A percentile compares a stretch with the other conserved stretches of the same genome.
These are phyloP conservation scores for Pseudonaja textilis DNA, from an alignment of 2,113 vertebrate species.

Conservation along the genomic window DNA sequence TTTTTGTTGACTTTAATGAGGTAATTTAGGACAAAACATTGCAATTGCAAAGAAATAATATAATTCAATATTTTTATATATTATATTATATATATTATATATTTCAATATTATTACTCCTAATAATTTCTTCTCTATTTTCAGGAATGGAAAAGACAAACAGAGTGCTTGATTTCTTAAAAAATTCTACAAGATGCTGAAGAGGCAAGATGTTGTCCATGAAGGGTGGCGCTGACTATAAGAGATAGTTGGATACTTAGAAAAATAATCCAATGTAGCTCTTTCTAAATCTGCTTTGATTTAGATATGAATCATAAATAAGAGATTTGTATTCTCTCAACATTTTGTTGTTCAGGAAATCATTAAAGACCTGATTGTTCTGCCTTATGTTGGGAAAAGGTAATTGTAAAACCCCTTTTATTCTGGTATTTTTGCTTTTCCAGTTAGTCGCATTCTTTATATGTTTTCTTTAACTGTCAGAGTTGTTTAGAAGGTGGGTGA, in stretches of 20 bases:
- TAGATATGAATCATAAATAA: background rate
- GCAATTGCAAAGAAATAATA: constrained; percentile 3
- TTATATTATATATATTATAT: no score
- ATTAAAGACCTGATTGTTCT: background rate
- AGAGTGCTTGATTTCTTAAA: background rate
- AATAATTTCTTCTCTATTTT: background rate
- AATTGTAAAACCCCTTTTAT: background rate
- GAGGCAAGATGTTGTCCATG: background rate
- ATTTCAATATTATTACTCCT: background rate
- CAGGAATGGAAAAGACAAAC: background rate
- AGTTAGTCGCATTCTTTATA: background rate
- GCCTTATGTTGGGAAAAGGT: background rate
- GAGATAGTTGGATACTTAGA: background rate
- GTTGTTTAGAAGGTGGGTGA: background rate
- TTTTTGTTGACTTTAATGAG: background rate
- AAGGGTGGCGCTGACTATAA: background rate
- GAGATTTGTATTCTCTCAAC: background rate
- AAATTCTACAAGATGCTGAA: background rate
- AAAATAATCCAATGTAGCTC: background rate
- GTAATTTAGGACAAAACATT: background rate
- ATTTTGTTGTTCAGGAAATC: background rate
- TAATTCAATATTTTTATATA: background rate
- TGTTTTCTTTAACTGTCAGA: background rate
- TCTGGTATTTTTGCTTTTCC: background rate
- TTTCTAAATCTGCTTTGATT: background rate